phyloP scores from a whole-genome alignment of 2,888 invertebrate species.

The Globia sparganii region DNA sequence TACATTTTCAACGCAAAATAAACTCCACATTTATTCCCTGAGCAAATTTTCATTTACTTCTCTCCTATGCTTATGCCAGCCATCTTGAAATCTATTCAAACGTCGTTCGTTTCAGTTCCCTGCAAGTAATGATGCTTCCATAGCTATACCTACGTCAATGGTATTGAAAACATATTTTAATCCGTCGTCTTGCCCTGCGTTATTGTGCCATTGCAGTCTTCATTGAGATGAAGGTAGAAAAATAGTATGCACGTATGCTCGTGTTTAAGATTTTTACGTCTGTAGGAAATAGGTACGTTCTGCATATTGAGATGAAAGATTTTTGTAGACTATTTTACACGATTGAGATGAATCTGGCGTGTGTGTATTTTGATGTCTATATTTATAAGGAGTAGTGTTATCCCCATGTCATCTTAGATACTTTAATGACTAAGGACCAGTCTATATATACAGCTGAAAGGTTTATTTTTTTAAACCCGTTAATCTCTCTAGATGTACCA shows the following conservation, averaged over 20 bases:
- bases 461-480: too few relatives aligned
- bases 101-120: constrained; percentile 54
- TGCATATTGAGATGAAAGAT: neutral
- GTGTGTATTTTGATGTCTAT: neutral
- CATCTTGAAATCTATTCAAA: constrained; percentile 59
- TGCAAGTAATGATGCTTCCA: constrained; percentile 54
- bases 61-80: constrained; percentile 25
- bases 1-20: constrained; percentile 38
- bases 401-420: neutral
- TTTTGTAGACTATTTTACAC: neutral
- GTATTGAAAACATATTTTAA: constrained; percentile 64
- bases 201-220: constrained; percentile 46
- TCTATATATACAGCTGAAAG: neutral
- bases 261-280: neutral
- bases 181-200: constrained; percentile 37
- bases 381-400: neutral
- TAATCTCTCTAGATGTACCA: too few relatives aligned
- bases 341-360: neutral
- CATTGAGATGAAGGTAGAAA: constrained; percentile 24
- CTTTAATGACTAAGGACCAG: constrained; percentile 1
- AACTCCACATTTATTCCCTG: constrained; percentile 27
- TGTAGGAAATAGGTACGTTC: neutral
- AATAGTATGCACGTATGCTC: neutral
- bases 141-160: constrained; percentile 42
- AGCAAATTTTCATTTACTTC: constrained; percentile 43